A percentile compares a stretch with the other conserved stretches of the same genome.
Conservation (phyloP, 2,888 invertebrate genomes). For the Melanotus villosus region DNA sequence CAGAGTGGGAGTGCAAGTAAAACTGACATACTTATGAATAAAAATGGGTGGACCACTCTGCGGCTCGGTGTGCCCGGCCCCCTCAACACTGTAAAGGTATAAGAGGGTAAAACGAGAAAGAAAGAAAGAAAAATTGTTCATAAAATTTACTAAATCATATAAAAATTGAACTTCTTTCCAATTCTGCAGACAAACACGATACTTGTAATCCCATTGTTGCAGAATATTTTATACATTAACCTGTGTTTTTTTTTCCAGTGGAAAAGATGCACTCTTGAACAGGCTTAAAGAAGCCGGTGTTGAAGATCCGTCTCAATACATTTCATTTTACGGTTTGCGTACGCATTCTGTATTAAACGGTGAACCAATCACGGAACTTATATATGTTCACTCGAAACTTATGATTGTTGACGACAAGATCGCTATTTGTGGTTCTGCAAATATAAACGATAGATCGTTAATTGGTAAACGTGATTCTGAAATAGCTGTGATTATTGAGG, state of each 20-base stretch:
- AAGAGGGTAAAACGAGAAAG: too few relatives aligned
- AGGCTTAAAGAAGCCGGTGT: slow-evolving; percentile 85
- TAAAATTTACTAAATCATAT: too few relatives aligned
- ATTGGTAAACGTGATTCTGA: slow-evolving; percentile 96
- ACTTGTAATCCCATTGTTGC: too few relatives aligned
- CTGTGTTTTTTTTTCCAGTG: slow-evolving; percentile 78
- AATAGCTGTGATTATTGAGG: slow-evolving; percentile 90
- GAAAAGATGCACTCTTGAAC: slow-evolving; percentile 86
- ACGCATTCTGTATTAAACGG: slow-evolving; percentile 85
- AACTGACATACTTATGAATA: too few relatives aligned
- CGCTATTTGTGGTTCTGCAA: slow-evolving; percentile 97
- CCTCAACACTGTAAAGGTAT: too few relatives aligned
- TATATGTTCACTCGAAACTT: slow-evolving; percentile 98
- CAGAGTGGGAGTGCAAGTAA: too few relatives aligned
- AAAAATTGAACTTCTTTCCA: too few relatives aligned
- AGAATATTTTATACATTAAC: too few relatives aligned
- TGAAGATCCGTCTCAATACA: slow-evolving; percentile 85
- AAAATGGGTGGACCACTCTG: too few relatives aligned
- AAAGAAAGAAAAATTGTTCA: too few relatives aligned
- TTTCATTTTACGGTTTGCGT: slow-evolving; percentile 92
- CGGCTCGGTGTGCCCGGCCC: too few relatives aligned
- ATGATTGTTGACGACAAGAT: slow-evolving; percentile 94
- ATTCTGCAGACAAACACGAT: too few relatives aligned
- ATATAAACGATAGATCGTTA: slow-evolving; percentile 97
- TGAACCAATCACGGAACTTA: slow-evolving; percentile 90